phyloP scores from a whole-genome alignment of 2,888 invertebrate species.

The Agrotis segetum region DNA sequence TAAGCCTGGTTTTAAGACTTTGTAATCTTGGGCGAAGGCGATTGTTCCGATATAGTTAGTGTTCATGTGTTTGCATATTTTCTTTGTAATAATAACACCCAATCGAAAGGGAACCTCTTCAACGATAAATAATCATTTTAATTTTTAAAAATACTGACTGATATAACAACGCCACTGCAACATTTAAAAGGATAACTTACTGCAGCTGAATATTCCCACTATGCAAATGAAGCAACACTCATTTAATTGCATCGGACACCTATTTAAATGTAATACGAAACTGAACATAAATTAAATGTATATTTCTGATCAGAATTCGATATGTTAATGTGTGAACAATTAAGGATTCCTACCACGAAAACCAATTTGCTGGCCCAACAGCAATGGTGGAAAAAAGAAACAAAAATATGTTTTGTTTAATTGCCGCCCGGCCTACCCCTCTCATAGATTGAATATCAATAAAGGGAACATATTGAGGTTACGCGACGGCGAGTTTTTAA shows the following conservation, averaged over 20 bases:
- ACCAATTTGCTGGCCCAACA: constrained; percentile 60
- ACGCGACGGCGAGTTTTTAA: constrained; percentile 31
- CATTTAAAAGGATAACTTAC: constrained; percentile 5
- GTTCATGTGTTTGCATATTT: no score
- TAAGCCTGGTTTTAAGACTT: no score
- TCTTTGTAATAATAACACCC: neutral
- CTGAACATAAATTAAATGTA: constrained; percentile 41
- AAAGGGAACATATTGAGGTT: constrained; percentile 54
- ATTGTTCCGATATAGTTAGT: no score
- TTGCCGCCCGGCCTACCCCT: constrained; percentile 55
- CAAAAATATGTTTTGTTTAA: constrained; percentile 58
- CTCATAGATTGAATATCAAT: constrained; percentile 65
- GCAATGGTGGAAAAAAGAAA: constrained; percentile 38
- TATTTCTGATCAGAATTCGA: constrained; percentile 42
- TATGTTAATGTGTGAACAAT: constrained; percentile 62
- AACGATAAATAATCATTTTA: neutral
- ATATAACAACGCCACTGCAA: neutral
- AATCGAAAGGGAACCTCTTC: neutral
- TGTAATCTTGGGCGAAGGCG: no score
- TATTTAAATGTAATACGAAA: constrained; percentile 31
- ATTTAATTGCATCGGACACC: constrained; percentile 24
- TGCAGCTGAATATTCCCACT: neutral
- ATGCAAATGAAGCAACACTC: constrained; percentile 23
- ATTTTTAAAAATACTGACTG: neutral
- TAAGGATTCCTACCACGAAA: constrained; percentile 64